Percentiles rank a stretch among this genome's conserved stretches.
Evolutionary conservation across 2,888 invertebrate genomes (phyloP).

Genomic region (Drosophila testacea): DNA sequence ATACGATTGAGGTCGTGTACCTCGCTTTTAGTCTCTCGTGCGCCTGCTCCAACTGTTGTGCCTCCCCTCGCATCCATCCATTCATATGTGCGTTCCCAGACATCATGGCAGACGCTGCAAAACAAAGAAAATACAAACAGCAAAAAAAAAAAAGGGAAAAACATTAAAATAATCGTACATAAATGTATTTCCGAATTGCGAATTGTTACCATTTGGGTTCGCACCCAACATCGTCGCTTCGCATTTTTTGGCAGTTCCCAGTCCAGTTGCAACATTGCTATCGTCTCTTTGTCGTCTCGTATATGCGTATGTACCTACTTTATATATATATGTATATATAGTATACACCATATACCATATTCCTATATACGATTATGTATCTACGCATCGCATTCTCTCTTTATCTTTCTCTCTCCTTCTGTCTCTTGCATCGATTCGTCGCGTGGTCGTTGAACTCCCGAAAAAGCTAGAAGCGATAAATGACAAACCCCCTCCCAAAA

Average conservation of each 20-base stretch:
- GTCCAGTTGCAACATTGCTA: slow-evolving; percentile 16
- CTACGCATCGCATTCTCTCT: slow-evolving; percentile 14
- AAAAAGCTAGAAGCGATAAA: slow-evolving; percentile 74
- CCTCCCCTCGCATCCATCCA: neutral
- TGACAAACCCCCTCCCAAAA: slow-evolving; percentile 34
- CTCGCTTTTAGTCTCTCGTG: slow-evolving; percentile 63
- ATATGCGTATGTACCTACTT: slow-evolving; percentile 39
- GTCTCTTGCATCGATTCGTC: slow-evolving; percentile 69
- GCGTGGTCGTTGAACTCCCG: slow-evolving; percentile 84
- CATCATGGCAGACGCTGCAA: slow-evolving; percentile 70
- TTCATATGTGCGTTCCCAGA: slow-evolving; percentile 74
- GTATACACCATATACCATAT: slow-evolving; percentile 25
- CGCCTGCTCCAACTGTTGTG: slow-evolving; percentile 65
- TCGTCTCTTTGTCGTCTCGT: too few relatives aligned
- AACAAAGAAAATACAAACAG: slow-evolving; percentile 33
- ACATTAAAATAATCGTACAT: slow-evolving; percentile 51
- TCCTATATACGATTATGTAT: slow-evolving; percentile 7
- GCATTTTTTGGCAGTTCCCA: slow-evolving; percentile 46
- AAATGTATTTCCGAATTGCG: slow-evolving; percentile 74
- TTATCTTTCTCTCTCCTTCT: slow-evolving; percentile 27
- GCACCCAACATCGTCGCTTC: slow-evolving; percentile 51
- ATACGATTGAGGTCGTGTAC: slow-evolving; percentile 84
- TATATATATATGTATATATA: neutral
- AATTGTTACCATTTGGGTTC: slow-evolving; percentile 68
- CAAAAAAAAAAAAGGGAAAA: neutral